phyloP scores from a whole-genome alignment of 2,797 vertebrate species.

The Sciaenops ocellatus region DNA sequence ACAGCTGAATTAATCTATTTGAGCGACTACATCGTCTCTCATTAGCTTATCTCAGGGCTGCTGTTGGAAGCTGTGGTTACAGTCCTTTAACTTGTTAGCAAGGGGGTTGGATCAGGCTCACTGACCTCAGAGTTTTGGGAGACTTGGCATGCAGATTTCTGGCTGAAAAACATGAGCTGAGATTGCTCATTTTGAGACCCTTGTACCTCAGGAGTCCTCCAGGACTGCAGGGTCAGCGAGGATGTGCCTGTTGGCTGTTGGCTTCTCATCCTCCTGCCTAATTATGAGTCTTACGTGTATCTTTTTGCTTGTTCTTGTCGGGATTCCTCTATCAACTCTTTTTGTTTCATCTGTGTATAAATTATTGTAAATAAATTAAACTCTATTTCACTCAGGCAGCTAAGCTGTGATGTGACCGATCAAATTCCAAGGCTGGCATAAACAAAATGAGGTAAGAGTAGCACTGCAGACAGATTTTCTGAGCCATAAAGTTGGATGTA shows the following conservation, averaged over 20 bases:
- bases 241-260: not conserved
- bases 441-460: not conserved
- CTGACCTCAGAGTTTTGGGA: not conserved
- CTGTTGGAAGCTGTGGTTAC: not conserved
- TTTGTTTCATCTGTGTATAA: not conserved
- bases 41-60: not conserved
- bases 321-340: not conserved
- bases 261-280: not conserved
- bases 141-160: not conserved
- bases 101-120: not conserved
- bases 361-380: not conserved
- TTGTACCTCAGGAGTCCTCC: not conserved
- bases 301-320: not conserved
- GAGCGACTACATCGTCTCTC: not conserved
- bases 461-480: not conserved
- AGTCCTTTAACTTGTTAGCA: not conserved
- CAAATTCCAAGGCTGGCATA: not conserved
- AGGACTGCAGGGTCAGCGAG: not conserved
- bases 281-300: not conserved
- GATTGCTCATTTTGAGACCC: not conserved
- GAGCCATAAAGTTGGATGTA: not conserved
- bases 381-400: slow-evolving; percentile 3
- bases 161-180: not conserved
- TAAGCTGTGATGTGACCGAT: slow-evolving; percentile 1
- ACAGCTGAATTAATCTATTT: slow-evolving; percentile 8